phyloP scores from a whole-genome alignment of 2,113 vertebrate genomes.

The Paralichthys olivaceus region DNA sequence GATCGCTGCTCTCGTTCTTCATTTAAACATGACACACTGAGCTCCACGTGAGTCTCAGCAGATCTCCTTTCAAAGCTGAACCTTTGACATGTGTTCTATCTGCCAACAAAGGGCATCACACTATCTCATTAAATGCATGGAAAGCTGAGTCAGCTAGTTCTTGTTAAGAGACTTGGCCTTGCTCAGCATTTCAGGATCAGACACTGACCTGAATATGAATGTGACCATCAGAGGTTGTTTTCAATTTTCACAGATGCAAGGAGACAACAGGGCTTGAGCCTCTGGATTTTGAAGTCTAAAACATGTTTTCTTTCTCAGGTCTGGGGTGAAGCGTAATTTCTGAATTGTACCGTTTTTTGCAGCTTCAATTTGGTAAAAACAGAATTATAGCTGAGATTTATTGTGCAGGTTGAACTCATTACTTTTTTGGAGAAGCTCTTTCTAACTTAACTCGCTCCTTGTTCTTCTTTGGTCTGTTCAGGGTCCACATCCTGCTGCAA shows the following conservation, averaged over 20 bases:
- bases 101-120: slow-evolving; percentile 29
- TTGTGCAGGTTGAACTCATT: too few species aligned
- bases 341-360: too few species aligned
- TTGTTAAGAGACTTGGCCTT: slow-evolving; percentile 23
- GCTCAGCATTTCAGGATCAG: slow-evolving; percentile 40
- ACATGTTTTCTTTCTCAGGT: not conserved
- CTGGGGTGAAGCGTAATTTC: not conserved
- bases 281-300: not conserved
- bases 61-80: not conserved
- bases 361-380: too few species aligned
- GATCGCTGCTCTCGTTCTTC: slow-evolving; percentile 2
- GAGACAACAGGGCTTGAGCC: not conserved
- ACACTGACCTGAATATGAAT: slow-evolving; percentile 61
- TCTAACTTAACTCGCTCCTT: too few species aligned
- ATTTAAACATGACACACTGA: slow-evolving; percentile 7
- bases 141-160: slow-evolving; percentile 53
- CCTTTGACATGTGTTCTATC: slow-evolving; percentile 1
- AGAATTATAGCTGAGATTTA: too few species aligned
- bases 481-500: too few species aligned
- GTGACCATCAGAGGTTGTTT: slow-evolving; percentile 15
- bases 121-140: slow-evolving; percentile 30
- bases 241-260: not conserved
- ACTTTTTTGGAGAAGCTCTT: too few species aligned
- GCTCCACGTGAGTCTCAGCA: slow-evolving; percentile 1
- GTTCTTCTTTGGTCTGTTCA: too few species aligned